Conservation (phyloP, 2,797 vertebrate genomes). For the Poeciliopsis turneri region DNA sequence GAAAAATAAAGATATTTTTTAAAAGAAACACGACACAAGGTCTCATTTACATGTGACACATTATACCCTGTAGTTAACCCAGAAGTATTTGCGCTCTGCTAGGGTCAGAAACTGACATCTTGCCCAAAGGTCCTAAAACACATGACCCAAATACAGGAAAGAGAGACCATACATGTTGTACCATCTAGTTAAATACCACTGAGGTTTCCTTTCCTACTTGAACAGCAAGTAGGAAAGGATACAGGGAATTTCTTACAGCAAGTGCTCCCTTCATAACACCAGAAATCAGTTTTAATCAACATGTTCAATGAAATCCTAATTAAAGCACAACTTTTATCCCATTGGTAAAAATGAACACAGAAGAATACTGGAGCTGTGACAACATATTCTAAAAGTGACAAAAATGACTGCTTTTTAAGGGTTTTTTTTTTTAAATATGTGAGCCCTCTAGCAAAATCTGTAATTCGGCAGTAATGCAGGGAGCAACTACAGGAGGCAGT, state of each 20-base stretch:
- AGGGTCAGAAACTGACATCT: constrained; percentile 38
- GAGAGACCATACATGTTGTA: constrained; percentile 50
- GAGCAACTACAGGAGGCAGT: neutral
- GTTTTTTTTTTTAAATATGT: neutral
- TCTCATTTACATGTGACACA: neutral
- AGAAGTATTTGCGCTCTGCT: neutral
- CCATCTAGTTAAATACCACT: constrained; percentile 24
- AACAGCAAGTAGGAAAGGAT: constrained; percentile 36
- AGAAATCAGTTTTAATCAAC: constrained; percentile 11
- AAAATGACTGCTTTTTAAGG: constrained; percentile 28
- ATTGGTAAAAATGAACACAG: constrained; percentile 10
- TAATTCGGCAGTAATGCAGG: constrained; percentile 8
- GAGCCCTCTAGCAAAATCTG: constrained; percentile 18
- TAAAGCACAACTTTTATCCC: constrained; percentile 5
- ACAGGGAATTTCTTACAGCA: constrained; percentile 35
- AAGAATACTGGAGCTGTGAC: constrained; percentile 9
- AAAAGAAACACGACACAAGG: constrained; percentile 47
- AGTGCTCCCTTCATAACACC: constrained; percentile 11
- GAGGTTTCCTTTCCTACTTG: constrained; percentile 55
- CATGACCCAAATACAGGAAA: constrained; percentile 35
- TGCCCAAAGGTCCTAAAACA: constrained; percentile 35
- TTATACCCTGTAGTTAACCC: constrained; percentile 2
- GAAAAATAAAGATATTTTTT: constrained; percentile 82
- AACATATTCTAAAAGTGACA: constrained; percentile 18
- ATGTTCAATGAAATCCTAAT: neutral